These are phyloP conservation scores for Tribolium castaneum DNA, from an alignment of 1,140 invertebrate species.

Conservation along the genomic window DNA sequence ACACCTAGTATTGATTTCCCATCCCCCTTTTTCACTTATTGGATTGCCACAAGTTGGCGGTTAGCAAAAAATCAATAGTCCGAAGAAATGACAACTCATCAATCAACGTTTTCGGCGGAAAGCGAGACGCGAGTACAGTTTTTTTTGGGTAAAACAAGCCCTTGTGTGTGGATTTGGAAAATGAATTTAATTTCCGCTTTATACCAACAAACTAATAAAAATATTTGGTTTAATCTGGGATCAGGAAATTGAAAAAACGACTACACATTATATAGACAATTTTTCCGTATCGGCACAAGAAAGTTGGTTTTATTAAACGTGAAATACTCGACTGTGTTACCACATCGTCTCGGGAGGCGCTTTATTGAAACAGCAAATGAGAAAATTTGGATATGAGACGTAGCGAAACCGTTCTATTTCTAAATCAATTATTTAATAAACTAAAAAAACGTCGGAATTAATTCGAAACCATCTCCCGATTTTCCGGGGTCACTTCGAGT, in stretches of 20 bases:
- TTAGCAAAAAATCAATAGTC: slow-evolving; percentile 25
- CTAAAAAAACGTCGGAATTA: background rate
- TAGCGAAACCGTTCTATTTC: background rate
- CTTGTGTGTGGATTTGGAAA: slow-evolving; percentile 7
- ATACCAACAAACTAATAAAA: slow-evolving; percentile 26
- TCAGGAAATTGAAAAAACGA: slow-evolving; percentile 29
- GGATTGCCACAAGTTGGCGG: slow-evolving; percentile 30
- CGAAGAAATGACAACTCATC: slow-evolving; percentile 31
- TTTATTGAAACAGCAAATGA: slow-evolving; percentile 30
- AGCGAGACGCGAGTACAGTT: background rate
- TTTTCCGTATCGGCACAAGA: background rate
- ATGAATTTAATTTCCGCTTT: slow-evolving; percentile 29
- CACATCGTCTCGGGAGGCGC: background rate
- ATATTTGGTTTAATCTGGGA: slow-evolving; percentile 32
- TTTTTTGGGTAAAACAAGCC: background rate
- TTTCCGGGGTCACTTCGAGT: background rate
- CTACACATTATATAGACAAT: slow-evolving; percentile 12
- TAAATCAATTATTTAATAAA: too few relatives aligned
- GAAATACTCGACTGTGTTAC: slow-evolving; percentile 13
- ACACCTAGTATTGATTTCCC: slow-evolving; percentile 21
- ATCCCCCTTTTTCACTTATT: slow-evolving; percentile 25
- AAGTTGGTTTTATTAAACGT: slow-evolving; percentile 19
- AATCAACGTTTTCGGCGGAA: slow-evolving; percentile 24
- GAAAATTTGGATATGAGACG: slow-evolving; percentile 27
- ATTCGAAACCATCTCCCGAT: background rate